Conservation (phyloP, 2,797 vertebrate species). For the Siniperca scherzeri region DNA sequence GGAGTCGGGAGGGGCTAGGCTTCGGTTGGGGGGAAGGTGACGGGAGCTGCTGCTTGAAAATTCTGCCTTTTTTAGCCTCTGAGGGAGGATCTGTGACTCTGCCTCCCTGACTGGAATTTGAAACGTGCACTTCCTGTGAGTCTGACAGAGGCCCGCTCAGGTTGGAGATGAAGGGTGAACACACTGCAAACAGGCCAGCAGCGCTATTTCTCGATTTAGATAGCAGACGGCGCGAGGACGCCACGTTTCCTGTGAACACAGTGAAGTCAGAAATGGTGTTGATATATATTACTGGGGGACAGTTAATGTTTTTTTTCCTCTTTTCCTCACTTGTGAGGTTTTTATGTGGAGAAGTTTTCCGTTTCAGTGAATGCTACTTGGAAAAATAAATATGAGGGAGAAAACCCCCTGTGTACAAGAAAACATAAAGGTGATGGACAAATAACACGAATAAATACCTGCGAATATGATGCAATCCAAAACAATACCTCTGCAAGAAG, state of each 20-base stretch:
- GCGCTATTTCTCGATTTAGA: not conserved
- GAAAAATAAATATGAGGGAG: not conserved
- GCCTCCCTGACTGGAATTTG: conserved; percentile 48
- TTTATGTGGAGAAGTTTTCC: not conserved
- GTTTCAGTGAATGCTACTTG: not conserved
- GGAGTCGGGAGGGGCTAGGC: not conserved
- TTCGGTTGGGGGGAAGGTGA: conserved; percentile 10
- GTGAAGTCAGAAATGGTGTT: not conserved
- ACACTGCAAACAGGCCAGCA: not conserved
- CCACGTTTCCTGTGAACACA: not conserved
- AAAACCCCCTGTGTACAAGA: not conserved
- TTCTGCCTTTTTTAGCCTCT: conserved; percentile 50
- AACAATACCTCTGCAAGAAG: conserved; percentile 42
- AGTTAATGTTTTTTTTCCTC: not conserved
- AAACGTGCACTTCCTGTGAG: conserved; percentile 40
- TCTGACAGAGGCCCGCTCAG: conserved; percentile 15
- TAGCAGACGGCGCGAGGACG: not conserved
- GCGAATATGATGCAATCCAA: conserved; percentile 43
- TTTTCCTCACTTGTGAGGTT: not conserved
- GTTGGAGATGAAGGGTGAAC: not conserved
- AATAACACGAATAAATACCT: conserved; percentile 11
- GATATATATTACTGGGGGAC: not conserved
- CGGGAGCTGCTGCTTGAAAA: conserved; percentile 28
- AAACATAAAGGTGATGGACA: not conserved
- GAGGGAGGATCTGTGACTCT: conserved; percentile 33